phyloP scores from a whole-genome alignment of 2,888 invertebrate genomes.

The Rhagophthalmus giganteus region DNA sequence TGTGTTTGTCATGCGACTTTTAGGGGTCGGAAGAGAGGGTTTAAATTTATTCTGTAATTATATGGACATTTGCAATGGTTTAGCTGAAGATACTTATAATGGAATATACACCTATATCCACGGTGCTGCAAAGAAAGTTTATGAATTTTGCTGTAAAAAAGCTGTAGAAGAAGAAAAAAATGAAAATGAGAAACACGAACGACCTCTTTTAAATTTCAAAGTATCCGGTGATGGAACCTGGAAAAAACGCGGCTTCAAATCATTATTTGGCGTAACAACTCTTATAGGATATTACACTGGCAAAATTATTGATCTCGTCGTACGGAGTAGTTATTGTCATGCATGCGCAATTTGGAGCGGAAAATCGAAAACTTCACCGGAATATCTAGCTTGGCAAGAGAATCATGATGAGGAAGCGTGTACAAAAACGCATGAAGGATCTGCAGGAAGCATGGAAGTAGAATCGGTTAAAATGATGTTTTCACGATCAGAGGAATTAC shows the following conservation, averaged over 20 bases:
- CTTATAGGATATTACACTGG: slow-evolving; percentile 27
- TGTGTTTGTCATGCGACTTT: slow-evolving; percentile 38
- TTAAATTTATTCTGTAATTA: slow-evolving; percentile 39
- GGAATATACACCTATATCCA: slow-evolving; percentile 26
- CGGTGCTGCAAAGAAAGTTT: slow-evolving; percentile 18
- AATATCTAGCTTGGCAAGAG: slow-evolving; percentile 31
- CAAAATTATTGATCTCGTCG: slow-evolving; percentile 30
- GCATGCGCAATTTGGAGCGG: slow-evolving; percentile 19
- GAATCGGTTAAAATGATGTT: slow-evolving; percentile 28
- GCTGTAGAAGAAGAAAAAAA: slow-evolving; percentile 31
- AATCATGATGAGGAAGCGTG: slow-evolving; percentile 27
- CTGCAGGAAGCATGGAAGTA: slow-evolving; percentile 35
- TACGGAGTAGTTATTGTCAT: slow-evolving; percentile 1
- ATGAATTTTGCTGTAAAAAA: slow-evolving; percentile 27
- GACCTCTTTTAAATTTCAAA: slow-evolving; percentile 31
- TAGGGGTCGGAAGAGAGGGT: slow-evolving; percentile 38
- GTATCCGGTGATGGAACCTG: slow-evolving; percentile 39
- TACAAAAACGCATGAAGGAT: slow-evolving; percentile 28
- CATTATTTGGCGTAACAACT: slow-evolving; percentile 34
- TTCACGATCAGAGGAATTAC: neutral
- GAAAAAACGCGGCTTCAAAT: slow-evolving; percentile 36
- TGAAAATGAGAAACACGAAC: slow-evolving; percentile 31
- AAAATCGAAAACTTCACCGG: slow-evolving; percentile 22
- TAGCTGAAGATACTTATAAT: slow-evolving; percentile 32
- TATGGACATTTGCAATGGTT: slow-evolving; percentile 38